phyloP scores from a whole-genome alignment of 2,797 vertebrate species.

The Crotalus adamanteus region DNA sequence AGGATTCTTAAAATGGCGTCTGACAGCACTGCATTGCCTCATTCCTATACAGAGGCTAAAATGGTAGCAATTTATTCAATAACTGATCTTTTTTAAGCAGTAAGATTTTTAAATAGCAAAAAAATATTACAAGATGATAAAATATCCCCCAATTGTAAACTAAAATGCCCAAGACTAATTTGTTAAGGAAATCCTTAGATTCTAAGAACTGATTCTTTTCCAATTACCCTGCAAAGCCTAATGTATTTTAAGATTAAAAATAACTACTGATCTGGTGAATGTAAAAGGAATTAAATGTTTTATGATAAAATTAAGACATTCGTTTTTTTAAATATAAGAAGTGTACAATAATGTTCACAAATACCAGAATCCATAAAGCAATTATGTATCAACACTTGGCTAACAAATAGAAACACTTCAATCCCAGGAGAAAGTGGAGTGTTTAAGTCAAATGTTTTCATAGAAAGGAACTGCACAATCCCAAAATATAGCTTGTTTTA shows the following conservation, averaged over 20 bases:
- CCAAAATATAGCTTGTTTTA: neutral
- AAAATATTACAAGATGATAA: slow-evolving; percentile 67
- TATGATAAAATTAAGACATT: slow-evolving; percentile 8
- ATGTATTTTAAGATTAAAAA: slow-evolving; percentile 36
- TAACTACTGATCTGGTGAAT: slow-evolving; percentile 14
- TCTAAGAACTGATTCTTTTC: slow-evolving; percentile 39
- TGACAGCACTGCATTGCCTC: slow-evolving; percentile 78
- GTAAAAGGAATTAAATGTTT: slow-evolving; percentile 2
- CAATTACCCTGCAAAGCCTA: slow-evolving; percentile 45
- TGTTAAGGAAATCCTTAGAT: slow-evolving; percentile 70
- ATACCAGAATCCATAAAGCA: slow-evolving; percentile 31
- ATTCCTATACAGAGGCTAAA: slow-evolving; percentile 78
- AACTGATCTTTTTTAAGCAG: slow-evolving; percentile 67
- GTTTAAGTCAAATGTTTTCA: neutral
- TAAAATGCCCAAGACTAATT: slow-evolving; percentile 65
- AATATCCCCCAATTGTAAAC: slow-evolving; percentile 67
- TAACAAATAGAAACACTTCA: slow-evolving; percentile 20
- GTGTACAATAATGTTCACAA: neutral
- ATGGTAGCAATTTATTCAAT: slow-evolving; percentile 80
- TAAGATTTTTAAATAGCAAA: slow-evolving; percentile 65
- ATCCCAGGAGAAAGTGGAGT: slow-evolving; percentile 5
- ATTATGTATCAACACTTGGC: slow-evolving; percentile 57
- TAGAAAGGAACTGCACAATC: neutral
- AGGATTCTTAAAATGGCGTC: slow-evolving; percentile 84
- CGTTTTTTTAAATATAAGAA: neutral